Base-by-base conservation (phyloP, 2,113 vertebrate species). In the Connochaetes taurinus region DNA sequence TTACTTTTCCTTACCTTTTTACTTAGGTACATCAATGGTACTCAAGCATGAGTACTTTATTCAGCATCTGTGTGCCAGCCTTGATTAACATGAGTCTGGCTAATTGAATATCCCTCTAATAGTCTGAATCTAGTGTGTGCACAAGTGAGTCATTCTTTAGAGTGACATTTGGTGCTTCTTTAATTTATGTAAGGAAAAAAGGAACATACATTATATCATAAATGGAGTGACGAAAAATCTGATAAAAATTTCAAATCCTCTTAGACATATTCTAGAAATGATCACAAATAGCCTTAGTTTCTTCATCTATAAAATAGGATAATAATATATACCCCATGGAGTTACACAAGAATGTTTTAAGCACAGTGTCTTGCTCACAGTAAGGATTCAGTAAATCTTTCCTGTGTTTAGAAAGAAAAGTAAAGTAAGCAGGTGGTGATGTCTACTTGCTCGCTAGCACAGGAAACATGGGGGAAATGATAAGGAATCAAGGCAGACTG, bases 181-280 rank as follows among this genome's bases (percentile, higher is more conserved):
- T 92, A 81, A 29, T 87, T 93, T 94, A 92, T 27, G 31, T 88
- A 92, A 92, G 58, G 47, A 87, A 23, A 93, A 88, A 87, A 52
- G 27, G 29, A 31, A 71, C 16, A 52, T 43, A 81, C 3, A 3
- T 23, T 87, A 33, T 90, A 17, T 53, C 92, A 90, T 92, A 96
- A 92, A 67, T 80, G 29, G 23, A n/a, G 60, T 33, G 40, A 78
- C 82, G 50, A 89, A 50, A 95, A 96, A 89, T 55, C 17, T 58
- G 67, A 90, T 95, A 83, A 67, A 97, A 90, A 96, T 55, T 62
- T 90, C 21, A 95, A 57, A 94, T 89, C 58, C 14, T 89, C 50
- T 86, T 91, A 16, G 40, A 31, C 21, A 52, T 40, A 83, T 74
- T 50, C 71, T 85, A 57, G 53, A 93, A 90, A 83, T 91, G 92